Conservation (phyloP, 2,797 vertebrate genomes). For the Rhadinocentrus ornatus region DNA sequence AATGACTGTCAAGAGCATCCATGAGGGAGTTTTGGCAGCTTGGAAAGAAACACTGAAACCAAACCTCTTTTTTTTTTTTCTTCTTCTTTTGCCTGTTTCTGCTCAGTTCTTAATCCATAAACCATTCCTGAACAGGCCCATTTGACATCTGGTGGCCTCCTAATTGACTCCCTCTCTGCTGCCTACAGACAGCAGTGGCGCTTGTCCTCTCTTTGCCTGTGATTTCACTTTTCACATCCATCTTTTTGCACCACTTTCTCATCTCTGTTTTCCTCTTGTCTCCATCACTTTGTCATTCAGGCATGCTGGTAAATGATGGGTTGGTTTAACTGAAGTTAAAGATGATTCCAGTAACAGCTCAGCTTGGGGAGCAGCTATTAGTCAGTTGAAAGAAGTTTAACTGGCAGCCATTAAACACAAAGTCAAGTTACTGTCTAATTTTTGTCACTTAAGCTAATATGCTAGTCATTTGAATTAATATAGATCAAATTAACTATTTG, state of each 20-base stretch:
- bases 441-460: neutral
- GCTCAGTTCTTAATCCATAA: slow-evolving; percentile 77
- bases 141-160: slow-evolving; percentile 62
- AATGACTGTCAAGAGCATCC: slow-evolving; percentile 64
- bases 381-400: slow-evolving; percentile 1
- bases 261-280: slow-evolving; percentile 12
- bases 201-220: slow-evolving; percentile 33
- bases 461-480: neutral
- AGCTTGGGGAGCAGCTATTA: slow-evolving; percentile 1
- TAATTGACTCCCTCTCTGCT: slow-evolving; percentile 34
- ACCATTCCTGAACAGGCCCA: slow-evolving; percentile 62
- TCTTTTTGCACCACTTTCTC: slow-evolving; percentile 28
- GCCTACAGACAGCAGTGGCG: slow-evolving; percentile 23
- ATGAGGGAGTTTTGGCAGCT: slow-evolving; percentile 73
- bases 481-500: neutral
- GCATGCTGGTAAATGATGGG: slow-evolving; percentile 10
- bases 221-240: slow-evolving; percentile 52
- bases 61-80: slow-evolving; percentile 63
- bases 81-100: slow-evolving; percentile 37
- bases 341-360: neutral
- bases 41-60: slow-evolving; percentile 76
- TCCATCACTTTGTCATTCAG: slow-evolving; percentile 26
- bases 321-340: slow-evolving; percentile 11
- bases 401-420: neutral
- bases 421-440: neutral